Evolutionary conservation across 2,888 invertebrate genomes (phyloP).

Genomic region (Cerceris rybyensis): DNA sequence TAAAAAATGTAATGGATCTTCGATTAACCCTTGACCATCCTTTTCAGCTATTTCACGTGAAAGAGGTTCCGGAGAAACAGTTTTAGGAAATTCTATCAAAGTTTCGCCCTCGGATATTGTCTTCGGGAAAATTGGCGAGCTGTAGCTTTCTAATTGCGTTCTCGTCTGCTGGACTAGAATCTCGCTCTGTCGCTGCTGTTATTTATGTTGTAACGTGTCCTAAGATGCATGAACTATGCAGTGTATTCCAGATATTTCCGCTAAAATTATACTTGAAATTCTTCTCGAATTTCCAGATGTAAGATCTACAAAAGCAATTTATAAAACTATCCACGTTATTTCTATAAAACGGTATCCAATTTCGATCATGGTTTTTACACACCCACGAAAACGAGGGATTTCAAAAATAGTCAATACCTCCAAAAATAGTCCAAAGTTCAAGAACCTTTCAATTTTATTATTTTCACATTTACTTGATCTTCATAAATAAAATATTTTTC

Average conservation of each 20-base stretch:
- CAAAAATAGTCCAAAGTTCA: too few relatives aligned
- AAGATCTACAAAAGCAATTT: background rate
- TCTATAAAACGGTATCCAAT: too few relatives aligned
- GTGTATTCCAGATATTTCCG: constrained; percentile 8
- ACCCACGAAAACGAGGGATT: too few relatives aligned
- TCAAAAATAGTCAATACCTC: too few relatives aligned
- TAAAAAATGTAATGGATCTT: background rate
- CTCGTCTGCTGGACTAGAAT: constrained; percentile 33
- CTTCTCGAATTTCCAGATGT: constrained; percentile 15
- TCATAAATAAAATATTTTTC: too few relatives aligned
- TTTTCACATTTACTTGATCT: too few relatives aligned
- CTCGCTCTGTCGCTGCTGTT: constrained; percentile 23
- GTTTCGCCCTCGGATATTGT: constrained; percentile 39
- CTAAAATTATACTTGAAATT: constrained; percentile 14
- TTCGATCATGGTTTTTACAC: too few relatives aligned
- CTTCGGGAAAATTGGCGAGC: constrained; percentile 24
- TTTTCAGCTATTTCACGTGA: too few relatives aligned
- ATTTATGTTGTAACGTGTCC: constrained; percentile 33
- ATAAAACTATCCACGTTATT: background rate
- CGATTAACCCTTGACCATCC: background rate
- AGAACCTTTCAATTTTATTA: too few relatives aligned
- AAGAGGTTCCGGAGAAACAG: too few relatives aligned
- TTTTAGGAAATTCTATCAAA: constrained; percentile 44
- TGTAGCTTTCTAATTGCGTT: constrained; percentile 52
- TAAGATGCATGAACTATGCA: constrained; percentile 9